A percentile compares a stretch with the other conserved stretches of the same genome.
phyloP scores from a whole-genome alignment of 1,140 invertebrate genomes.

The Lycorma delicatula region DNA sequence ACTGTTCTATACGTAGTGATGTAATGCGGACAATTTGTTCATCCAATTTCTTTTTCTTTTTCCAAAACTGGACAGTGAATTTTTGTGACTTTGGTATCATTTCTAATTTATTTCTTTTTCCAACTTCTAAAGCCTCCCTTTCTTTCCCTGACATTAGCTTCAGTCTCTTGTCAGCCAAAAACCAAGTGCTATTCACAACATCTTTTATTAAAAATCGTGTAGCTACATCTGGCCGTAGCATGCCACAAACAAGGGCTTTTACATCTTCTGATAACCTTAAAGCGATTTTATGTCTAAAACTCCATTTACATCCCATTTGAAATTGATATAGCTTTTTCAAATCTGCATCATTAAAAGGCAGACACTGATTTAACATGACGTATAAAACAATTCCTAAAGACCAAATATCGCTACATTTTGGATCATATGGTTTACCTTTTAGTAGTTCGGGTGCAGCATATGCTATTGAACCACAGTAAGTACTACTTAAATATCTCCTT shows the following conservation, averaged over 20 bases:
- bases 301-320: constrained; percentile 37
- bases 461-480: constrained; percentile 54
- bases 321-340: constrained; percentile 58
- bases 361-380: constrained; percentile 63
- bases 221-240: constrained; percentile 58
- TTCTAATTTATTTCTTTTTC: too few relatives aligned
- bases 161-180: too few relatives aligned
- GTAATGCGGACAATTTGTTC: too few relatives aligned
- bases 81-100: too few relatives aligned
- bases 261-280: constrained; percentile 45
- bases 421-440: constrained; percentile 51
- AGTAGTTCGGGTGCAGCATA: constrained; percentile 64
- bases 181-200: constrained; percentile 48
- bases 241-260: constrained; percentile 45
- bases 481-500: constrained; percentile 48
- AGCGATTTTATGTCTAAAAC: not conserved
- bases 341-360: constrained; percentile 73
- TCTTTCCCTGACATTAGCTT: too few relatives aligned
- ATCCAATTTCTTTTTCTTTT: too few relatives aligned
- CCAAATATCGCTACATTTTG: constrained; percentile 57
- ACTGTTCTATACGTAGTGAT: too few relatives aligned
- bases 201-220: constrained; percentile 46
- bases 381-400: constrained; percentile 58
- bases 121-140: too few relatives aligned
- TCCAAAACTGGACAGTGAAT: too few relatives aligned